phyloP scores from a whole-genome alignment of 2,888 invertebrate species.

The Ellobium chinense region DNA sequence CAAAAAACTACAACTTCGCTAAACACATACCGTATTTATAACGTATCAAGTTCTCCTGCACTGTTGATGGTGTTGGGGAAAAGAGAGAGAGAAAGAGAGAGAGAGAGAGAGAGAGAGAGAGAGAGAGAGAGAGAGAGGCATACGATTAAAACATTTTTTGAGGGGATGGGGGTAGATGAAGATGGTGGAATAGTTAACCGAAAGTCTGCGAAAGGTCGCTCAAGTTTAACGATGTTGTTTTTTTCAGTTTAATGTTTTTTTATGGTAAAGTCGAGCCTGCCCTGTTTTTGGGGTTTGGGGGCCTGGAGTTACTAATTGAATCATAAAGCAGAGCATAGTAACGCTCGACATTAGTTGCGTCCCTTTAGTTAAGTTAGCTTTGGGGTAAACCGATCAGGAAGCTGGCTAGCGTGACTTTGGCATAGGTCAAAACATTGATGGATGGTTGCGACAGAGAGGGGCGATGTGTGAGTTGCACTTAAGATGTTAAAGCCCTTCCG shows the following conservation, averaged over 20 bases:
- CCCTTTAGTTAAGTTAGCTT: no score
- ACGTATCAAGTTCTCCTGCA: no score
- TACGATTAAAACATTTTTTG: no score
- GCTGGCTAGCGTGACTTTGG: constrained; percentile 1
- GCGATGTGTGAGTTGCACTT: not conserved
- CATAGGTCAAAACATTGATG: constrained; percentile 1
- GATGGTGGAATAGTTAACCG: no score
- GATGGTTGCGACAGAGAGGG: not conserved
- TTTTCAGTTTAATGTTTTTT: constrained; percentile 1
- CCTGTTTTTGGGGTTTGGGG: no score
- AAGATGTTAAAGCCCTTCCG: constrained; percentile 26
- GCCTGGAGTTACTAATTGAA: not conserved
- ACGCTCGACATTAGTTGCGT: no score
- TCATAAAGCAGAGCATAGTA: not conserved
- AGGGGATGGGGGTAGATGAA: no score
- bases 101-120: constrained; percentile 18
- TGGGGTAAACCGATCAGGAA: constrained; percentile 1
- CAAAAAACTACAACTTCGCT: no score
- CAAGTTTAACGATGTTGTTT: not conserved
- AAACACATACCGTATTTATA: no score
- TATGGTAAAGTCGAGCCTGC: not conserved
- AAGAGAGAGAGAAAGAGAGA: constrained; percentile 22
- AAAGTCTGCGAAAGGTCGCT: not conserved
- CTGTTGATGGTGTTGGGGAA: no score
- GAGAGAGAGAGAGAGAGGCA: constrained; percentile 2